Evolutionary conservation across 2,797 vertebrate genomes (phyloP), one percentile per base, ranked within the genome.

Genomic region (Girardinus metallicus): DNA sequence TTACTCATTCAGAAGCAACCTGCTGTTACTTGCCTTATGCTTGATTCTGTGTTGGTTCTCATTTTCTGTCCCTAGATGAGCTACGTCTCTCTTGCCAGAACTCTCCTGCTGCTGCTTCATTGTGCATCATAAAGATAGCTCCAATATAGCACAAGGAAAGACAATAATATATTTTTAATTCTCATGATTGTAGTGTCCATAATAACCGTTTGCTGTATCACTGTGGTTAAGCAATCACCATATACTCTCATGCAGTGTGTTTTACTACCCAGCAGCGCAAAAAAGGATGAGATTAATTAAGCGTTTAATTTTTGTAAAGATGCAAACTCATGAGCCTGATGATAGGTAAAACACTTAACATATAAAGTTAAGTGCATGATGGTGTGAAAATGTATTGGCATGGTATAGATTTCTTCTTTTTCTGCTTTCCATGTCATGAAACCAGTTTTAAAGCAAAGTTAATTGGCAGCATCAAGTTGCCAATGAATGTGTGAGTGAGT

Each of bases 231-330:
- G 84, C 74, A 89, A 81, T 91, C 80, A 75, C 81, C 78, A 77
- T 78, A 51, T 88, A 73, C 75, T 83, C 85, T 88, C 72, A 75
- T 68, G 39, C 75, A 81, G 78, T 55, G 76, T 70, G 76, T 87
- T 90, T 91, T 91, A n/a, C 76, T 75, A 77, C 81, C 81, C 87
- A 88, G 82, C 64, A 85, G 83, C 79, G 74, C 83, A 84, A 90
- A 91, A 85, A 93, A 89, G 73, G 82, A 83, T 21, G 49, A 84
- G 78, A 87, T 89, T 88, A 92, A 90, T 87, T 91, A 81, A 85
- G 87, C 80, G 78, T 94, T 94, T 91, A 83, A 93, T 93, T 88
- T 87, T 91, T 85, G 73, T 85, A 89, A 91, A 90, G 87, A 93
- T 86, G 75, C 81, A 78, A 87, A 91, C 77, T 46, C 36, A 64